These are phyloP conservation scores for Nothocercus julius DNA, from an alignment of 2,113 vertebrate genomes.

Conservation along the genomic window DNA sequence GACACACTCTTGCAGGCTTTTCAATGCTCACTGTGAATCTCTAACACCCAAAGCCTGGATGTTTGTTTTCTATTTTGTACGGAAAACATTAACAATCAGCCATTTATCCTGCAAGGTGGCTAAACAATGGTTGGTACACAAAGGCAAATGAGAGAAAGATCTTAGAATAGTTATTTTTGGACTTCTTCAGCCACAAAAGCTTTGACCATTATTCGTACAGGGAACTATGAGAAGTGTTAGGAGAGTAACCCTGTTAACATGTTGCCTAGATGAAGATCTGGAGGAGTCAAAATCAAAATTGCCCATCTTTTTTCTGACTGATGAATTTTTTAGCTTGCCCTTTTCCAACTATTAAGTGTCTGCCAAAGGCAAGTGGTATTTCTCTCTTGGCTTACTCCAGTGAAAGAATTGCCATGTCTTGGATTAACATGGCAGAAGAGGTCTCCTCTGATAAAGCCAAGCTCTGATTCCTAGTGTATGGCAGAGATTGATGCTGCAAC, in stretches of 20 bases:
- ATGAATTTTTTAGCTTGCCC: neutral
- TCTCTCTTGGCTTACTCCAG: neutral
- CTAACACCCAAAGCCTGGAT: neutral
- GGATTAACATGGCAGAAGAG: neutral
- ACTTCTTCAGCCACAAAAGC: neutral
- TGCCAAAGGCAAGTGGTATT: neutral
- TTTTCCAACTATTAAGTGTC: neutral
- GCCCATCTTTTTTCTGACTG: neutral
- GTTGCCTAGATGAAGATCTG: neutral
- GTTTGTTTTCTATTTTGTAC: neutral
- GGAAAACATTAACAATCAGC: neutral
- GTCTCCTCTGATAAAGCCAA: neutral
- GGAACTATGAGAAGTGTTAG: neutral
- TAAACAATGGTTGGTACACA: neutral
- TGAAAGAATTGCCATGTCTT: neutral
- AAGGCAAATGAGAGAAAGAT: neutral
- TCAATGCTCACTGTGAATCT: neutral
- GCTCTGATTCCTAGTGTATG: neutral
- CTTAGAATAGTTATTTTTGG: neutral
- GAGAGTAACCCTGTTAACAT: neutral
- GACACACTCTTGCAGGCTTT: neutral
- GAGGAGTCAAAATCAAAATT: neutral
- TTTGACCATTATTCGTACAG: neutral
- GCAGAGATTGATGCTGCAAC: neutral
- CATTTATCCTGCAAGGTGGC: neutral